Conservation (phyloP, 2,797 vertebrate genomes). For the Microcaecilia unicolor region DNA sequence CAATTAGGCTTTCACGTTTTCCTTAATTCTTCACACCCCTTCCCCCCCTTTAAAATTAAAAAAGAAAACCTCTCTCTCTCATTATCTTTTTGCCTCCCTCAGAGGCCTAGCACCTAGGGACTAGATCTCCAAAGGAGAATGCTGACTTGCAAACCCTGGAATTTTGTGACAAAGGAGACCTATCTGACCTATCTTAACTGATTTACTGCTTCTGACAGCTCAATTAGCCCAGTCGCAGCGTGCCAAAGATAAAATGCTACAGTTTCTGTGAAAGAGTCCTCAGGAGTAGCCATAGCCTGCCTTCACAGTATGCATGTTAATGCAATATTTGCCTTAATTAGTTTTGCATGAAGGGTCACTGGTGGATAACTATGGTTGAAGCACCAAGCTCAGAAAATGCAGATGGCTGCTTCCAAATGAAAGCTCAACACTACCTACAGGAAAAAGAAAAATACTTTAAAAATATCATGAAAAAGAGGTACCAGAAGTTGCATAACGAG, state of each 20-base stretch:
- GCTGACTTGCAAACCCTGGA: not conserved
- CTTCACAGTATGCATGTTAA: conserved; percentile 14
- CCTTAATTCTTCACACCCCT: not conserved
- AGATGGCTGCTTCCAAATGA: no score
- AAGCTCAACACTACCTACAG: no score
- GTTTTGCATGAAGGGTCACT: not conserved
- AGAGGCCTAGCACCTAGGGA: not conserved
- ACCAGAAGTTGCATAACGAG: no score
- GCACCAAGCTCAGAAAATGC: no score
- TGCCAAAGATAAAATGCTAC: conserved; percentile 12
- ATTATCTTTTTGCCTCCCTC: not conserved
- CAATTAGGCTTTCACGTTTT: conserved; percentile 29
- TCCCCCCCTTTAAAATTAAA: not conserved
- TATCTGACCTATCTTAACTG: conserved; percentile 10
- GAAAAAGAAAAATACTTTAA: no score
- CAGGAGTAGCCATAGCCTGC: conserved; percentile 13
- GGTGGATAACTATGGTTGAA: not conserved
- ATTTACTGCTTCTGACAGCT: conserved; percentile 30
- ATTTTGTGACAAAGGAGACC: conserved; percentile 5
- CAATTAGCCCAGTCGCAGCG: conserved; percentile 28
- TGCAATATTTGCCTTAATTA: conserved; percentile 19
- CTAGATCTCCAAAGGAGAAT: conserved; percentile 2
- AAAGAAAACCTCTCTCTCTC: no score
- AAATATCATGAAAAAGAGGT: no score
- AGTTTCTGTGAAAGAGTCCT: conserved; percentile 13